These are phyloP conservation scores for Drosophila mercatorum DNA, from an alignment of 2,888 invertebrate species.

Conservation along the genomic window DNA sequence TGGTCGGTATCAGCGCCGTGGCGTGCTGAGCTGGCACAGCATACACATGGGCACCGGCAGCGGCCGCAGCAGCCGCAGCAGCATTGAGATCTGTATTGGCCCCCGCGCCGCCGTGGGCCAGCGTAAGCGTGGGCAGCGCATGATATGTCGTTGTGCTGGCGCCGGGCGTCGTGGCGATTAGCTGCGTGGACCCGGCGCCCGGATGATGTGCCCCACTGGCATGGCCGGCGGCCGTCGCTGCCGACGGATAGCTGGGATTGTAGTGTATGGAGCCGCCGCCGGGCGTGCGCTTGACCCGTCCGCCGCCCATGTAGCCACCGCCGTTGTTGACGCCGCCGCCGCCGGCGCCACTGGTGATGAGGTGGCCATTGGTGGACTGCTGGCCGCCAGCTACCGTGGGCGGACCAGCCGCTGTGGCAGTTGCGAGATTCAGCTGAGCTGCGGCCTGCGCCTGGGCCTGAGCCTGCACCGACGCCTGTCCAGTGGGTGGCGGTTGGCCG, in stretches of 20 bases:
- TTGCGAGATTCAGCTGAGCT: conserved; percentile 68
- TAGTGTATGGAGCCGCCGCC: conserved; percentile 73
- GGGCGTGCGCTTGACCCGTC: conserved; percentile 81
- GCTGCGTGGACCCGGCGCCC: conserved; percentile 38
- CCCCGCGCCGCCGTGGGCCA: conserved; percentile 74
- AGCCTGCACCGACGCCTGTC: conserved; percentile 31
- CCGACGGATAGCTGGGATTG: conserved; percentile 64
- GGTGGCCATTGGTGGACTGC: conserved; percentile 46
- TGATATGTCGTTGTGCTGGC: conserved; percentile 82
- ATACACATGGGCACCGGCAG: conserved; percentile 81
- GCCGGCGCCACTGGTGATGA: conserved; percentile 22
- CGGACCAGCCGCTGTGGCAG: conserved; percentile 79
- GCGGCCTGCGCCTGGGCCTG: conserved; percentile 59
- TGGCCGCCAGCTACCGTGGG: conserved; percentile 62
- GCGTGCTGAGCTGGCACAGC: conserved; percentile 83
- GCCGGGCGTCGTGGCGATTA: conserved; percentile 62
- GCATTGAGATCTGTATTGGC: conserved; percentile 76
- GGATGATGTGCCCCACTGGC: conserved; percentile 16
- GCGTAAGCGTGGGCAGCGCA: conserved; percentile 79
- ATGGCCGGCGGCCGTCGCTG: conserved; percentile 41
- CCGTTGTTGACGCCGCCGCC: conserved; percentile 11
- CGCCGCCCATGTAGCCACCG: conserved; percentile 65
- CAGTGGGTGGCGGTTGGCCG: conserved; percentile 43
- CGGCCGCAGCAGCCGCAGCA: conserved; percentile 68
- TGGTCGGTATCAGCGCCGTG: conserved; percentile 82